A percentile compares a stretch with the other conserved stretches of the same genome.
Evolutionary conservation across 2,113 vertebrate species (phyloP).

Genomic region (Amblyopsis rosae): DNA sequence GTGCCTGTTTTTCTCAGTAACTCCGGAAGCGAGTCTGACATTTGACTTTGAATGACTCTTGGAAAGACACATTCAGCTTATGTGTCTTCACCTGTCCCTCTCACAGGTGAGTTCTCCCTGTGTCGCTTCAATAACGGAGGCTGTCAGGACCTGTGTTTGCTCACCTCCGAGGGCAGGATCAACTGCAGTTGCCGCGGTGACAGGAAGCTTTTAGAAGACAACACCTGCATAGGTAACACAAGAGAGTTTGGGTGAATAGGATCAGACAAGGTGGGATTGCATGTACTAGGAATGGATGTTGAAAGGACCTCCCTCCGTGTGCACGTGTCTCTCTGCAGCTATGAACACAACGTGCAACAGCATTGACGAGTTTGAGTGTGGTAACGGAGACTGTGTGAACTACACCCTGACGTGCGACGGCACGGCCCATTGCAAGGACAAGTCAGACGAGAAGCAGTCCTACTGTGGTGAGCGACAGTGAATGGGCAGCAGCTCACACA

Average conservation of each 20-base stretch:
- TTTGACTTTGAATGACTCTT: too few relatives aligned
- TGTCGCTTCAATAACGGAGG: constrained; percentile 91
- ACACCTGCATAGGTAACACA: constrained; percentile 87
- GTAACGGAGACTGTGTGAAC: constrained; percentile 92
- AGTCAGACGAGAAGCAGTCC: constrained; percentile 95
- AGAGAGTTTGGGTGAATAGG: neutral
- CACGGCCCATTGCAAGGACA: constrained; percentile 93
- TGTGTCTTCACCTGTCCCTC: neutral
- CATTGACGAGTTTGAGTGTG: constrained; percentile 93
- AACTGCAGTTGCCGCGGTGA: constrained; percentile 95
- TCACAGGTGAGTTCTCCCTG: constrained; percentile 86
- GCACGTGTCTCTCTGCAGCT: constrained; percentile 64
- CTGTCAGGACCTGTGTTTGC: constrained; percentile 93
- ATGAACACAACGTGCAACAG: constrained; percentile 87
- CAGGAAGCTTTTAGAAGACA: constrained; percentile 88
- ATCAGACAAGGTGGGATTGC: neutral
- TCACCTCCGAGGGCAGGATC: constrained; percentile 88
- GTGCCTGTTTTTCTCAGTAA: too few relatives aligned
- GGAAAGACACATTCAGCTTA: neutral
- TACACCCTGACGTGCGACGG: constrained; percentile 92
- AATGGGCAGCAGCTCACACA: too few relatives aligned
- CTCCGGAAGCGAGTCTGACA: too few relatives aligned
- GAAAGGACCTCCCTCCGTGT: neutral
- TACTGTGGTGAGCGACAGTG: constrained; percentile 85
- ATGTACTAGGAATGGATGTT: neutral